Base-by-base conservation (phyloP, 2,888 invertebrate genomes). In the Drosophila monieri region DNA sequence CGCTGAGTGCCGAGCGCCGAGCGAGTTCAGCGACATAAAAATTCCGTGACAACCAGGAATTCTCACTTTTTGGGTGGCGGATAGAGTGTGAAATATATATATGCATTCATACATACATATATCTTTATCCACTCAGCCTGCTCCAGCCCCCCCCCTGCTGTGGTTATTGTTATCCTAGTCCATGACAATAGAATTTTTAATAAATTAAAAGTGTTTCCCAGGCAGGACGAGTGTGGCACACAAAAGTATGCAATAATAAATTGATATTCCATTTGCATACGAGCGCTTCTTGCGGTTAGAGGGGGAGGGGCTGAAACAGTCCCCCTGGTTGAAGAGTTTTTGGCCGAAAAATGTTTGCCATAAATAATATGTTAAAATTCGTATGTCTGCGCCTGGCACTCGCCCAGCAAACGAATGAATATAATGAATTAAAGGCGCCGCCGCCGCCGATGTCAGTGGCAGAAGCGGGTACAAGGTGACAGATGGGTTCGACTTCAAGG, bases 1-100 rank as follows among this genome's bases (percentile, higher is more conserved):
- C 27, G 84, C 35, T 37, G 74, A 61, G 74, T n/a, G 25, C 8
- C 8, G 8, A 27, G 21, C 27, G 84, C 35, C 44, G 74, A 61
- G 69, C 69, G 79, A 72, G 80, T 86, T 86, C 85, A 80, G 85
- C 80, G 80, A 80, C 85, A 86, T 59, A 77, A 77, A 80, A 84
- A 80, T 67, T 73, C 80, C 74, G 86, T 80, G 83, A 71, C 61
- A 83, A 76, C 65, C 74, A 57, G 54, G 77, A 73, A 61, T 68
- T 48, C 64, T 46, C 55, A 44, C 43, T 62, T 56, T 41, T 58
- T 60, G 32, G 27, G 21, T 30, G 35, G 30, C 49, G 51, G 37
- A 23, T 57, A 52, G 30, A 51, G 68, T 71, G 61, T 71, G 57
- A 54, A 54, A 49, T 49, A 46, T 41, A 41, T 41, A 15, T 39